These are phyloP conservation scores for Pseudeuparius sepicola DNA, from an alignment of 2,888 invertebrate species.

Conservation along the genomic window DNA sequence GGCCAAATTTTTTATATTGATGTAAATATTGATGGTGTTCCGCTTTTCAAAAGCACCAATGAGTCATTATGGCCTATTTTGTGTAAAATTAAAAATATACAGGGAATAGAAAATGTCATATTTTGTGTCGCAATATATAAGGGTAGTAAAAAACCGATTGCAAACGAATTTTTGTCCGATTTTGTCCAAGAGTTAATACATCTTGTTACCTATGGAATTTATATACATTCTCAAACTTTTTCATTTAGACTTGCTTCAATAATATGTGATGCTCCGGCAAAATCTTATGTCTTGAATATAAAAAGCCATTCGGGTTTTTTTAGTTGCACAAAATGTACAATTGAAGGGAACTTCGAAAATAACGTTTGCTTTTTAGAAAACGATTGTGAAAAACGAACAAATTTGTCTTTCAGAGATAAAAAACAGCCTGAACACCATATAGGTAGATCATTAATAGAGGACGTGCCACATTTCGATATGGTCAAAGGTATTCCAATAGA, in stretches of 20 bases:
- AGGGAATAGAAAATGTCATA: neutral
- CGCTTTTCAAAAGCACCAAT: slow-evolving; percentile 1
- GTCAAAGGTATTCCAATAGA: slow-evolving; percentile 13
- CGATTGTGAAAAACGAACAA: slow-evolving; percentile 6
- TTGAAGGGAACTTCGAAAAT: slow-evolving; percentile 13
- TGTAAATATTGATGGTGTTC: neutral
- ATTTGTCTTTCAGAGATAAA: slow-evolving; percentile 11
- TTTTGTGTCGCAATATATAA: slow-evolving; percentile 2
- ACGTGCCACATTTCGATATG: slow-evolving; percentile 12
- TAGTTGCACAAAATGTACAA: slow-evolving; percentile 14
- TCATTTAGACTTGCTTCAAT: slow-evolving; percentile 10
- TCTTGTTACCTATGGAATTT: slow-evolving; percentile 12
- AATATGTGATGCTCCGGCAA: slow-evolving; percentile 15
- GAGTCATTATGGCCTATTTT: slow-evolving; percentile 5
- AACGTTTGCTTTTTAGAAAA: slow-evolving; percentile 11
- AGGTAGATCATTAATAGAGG: slow-evolving; percentile 8
- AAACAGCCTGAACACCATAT: slow-evolving; percentile 12
- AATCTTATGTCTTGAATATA: too few relatives aligned
- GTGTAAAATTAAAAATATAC: neutral
- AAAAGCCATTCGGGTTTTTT: slow-evolving; percentile 14
- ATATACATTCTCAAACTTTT: slow-evolving; percentile 8
- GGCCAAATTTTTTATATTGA: too few relatives aligned
- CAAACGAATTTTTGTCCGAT: slow-evolving; percentile 14
- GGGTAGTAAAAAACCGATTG: slow-evolving; percentile 7
- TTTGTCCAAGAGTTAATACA: slow-evolving; percentile 13